Base-by-base conservation (phyloP, 1,140 invertebrate genomes). In the Heliconius hewitsoni region DNA sequence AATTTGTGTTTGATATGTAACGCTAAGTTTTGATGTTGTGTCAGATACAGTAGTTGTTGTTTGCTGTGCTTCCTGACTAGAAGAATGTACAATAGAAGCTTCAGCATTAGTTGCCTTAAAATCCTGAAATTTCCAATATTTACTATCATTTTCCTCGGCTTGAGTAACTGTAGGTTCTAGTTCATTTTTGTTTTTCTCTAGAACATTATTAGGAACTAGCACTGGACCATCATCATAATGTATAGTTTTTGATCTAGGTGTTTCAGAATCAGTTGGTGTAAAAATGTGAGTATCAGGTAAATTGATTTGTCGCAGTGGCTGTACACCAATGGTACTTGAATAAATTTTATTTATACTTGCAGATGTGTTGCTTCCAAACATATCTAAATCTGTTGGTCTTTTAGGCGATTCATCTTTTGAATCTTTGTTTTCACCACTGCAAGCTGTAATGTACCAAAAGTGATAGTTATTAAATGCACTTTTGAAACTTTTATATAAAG, bases 251-350 rank as follows among this genome's bases (percentile, higher is more conserved):
- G 94, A 95, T 82, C 93, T 90, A 13, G 94, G 94, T 60, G 89
- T 94, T 85, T 95, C 92, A 6, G 94, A 95, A 81, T 95, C 93
- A 27, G 92, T 94, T 11, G 94, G 94, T 42, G 94, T 95, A 82
- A 95, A 95, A 46, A 95, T 95, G 81, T 95, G 94, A 30, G 94
- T 95, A 73, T 95, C 94, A 16, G 94, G 94, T 60, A 95, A 86
- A 84, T 88, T 95, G 23, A 94, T 95, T 83, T 95, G 94, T 42
- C 94, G 77, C 73, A 94, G 80, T 74, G 91, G 93, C 80, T 94
- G 93, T 11, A 93, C 86, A 78, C 81, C 88, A 73, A 94, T 78
- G 37, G 89, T 87, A 74, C 81, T 90, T 23, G 93, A 89, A 78
- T 89, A 93, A 74, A 92, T 88, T 80, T 93, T 93, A 74, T 88